Conservation (phyloP, 2,113 vertebrate genomes). For the Nothoprocta perdicaria region DNA sequence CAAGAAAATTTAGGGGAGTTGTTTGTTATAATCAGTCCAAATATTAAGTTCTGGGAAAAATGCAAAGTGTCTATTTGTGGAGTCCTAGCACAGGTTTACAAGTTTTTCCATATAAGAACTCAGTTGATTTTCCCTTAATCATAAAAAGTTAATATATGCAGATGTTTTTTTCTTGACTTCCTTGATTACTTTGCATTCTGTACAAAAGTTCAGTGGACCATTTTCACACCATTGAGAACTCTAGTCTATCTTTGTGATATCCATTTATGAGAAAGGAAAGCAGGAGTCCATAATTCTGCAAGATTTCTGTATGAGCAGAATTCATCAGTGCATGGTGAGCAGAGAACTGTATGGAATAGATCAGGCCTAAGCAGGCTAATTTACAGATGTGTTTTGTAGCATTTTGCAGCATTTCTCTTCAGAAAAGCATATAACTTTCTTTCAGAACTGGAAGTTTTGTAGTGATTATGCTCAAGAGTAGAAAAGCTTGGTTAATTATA, state of each 20-base stretch:
- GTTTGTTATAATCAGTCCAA: neutral
- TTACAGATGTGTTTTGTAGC: neutral
- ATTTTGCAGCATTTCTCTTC: slow-evolving; percentile 3
- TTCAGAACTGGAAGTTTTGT: neutral
- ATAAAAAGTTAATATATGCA: neutral
- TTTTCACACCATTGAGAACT: neutral
- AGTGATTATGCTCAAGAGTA: neutral
- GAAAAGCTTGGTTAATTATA: slow-evolving; percentile 18
- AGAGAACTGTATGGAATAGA: neutral
- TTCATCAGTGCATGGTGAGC: neutral
- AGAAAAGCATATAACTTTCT: slow-evolving; percentile 26
- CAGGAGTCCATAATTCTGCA: neutral
- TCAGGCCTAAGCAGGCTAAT: neutral
- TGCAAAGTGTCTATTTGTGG: neutral
- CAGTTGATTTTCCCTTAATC: neutral
- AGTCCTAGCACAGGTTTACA: neutral
- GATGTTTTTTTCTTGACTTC: neutral
- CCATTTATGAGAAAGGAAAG: neutral
- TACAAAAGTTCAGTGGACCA: neutral
- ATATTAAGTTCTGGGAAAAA: neutral
- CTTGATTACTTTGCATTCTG: neutral
- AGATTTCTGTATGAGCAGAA: neutral
- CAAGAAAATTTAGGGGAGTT: neutral
- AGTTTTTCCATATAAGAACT: accelerated
- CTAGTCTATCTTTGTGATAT: neutral